phyloP scores from a whole-genome alignment of 2,797 vertebrate species.

The Botia almorhae region DNA sequence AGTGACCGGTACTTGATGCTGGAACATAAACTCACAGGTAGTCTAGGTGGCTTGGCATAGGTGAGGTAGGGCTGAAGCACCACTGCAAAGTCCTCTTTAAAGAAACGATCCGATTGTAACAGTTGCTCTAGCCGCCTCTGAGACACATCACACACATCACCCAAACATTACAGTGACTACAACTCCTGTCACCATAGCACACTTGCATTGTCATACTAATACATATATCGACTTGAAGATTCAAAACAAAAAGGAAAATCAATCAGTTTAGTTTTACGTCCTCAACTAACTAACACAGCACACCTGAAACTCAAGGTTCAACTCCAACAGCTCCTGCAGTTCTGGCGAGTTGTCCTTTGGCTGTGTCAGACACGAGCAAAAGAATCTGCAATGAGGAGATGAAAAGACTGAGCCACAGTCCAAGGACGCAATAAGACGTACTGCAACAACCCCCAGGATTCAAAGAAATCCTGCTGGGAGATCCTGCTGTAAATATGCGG shows the following conservation, averaged over 20 bases:
- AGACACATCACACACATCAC: constrained; percentile 13
- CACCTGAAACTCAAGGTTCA: constrained; percentile 70
- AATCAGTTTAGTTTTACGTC: neutral
- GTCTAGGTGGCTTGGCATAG: constrained; percentile 51
- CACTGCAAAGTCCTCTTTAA: constrained; percentile 74
- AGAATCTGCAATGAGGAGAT: constrained; percentile 56
- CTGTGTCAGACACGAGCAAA: constrained; percentile 68
- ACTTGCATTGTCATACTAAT: neutral
- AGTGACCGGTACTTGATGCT: neutral
- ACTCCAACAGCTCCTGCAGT: constrained; percentile 63
- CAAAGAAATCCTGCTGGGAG: constrained; percentile 3
- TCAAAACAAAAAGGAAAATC: too few relatives aligned
- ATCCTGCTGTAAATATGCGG: neutral
- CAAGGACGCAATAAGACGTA: neutral
- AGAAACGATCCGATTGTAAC: constrained; percentile 65
- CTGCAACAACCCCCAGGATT: neutral
- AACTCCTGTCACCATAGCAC: constrained; percentile 4
- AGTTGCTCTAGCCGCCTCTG: constrained; percentile 69
- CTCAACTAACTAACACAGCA: neutral
- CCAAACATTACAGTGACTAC: neutral
- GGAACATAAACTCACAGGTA: constrained; percentile 57
- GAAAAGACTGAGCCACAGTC: constrained; percentile 17
- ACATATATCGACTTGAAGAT: too few relatives aligned
- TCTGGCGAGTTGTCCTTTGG: constrained; percentile 66
- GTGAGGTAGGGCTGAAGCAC: constrained; percentile 73